A percentile compares a stretch with the other conserved stretches of the same genome.
These are phyloP conservation scores for Eilema sororculum DNA, from an alignment of 2,888 invertebrate species.

Conservation along the genomic window DNA sequence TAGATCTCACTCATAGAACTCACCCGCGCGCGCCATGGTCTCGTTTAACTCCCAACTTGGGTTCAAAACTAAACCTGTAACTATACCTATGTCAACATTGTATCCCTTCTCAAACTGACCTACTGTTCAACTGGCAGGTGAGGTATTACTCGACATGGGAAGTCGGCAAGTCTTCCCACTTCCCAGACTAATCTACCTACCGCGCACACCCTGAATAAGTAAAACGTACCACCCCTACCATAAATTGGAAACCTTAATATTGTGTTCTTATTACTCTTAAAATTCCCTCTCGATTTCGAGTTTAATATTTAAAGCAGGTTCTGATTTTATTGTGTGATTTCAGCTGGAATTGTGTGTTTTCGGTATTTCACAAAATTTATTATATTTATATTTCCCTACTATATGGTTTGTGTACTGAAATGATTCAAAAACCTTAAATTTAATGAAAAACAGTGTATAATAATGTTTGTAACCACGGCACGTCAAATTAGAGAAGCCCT, in stretches of 20 bases:
- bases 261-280: slow-evolving; percentile 33
- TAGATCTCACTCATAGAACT: too few species aligned
- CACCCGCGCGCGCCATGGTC: too few species aligned
- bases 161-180: slow-evolving; percentile 39
- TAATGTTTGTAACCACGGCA: too few species aligned
- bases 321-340: slow-evolving; percentile 35
- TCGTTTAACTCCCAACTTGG: too few species aligned
- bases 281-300: slow-evolving; percentile 37
- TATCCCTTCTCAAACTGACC: background rate
- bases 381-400: background rate
- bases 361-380: too few species aligned
- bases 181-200: slow-evolving; percentile 62
- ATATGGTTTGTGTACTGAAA: too few species aligned
- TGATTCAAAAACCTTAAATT: background rate
- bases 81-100: background rate
- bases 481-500: too few species aligned
- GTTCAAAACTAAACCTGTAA: too few species aligned
- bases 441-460: background rate
- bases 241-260: slow-evolving; percentile 46
- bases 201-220: slow-evolving; percentile 61
- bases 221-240: slow-evolving; percentile 38
- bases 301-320: slow-evolving; percentile 43
- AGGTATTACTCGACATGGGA: slow-evolving; percentile 48
- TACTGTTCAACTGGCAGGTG: slow-evolving; percentile 24
- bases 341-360: slow-evolving; percentile 24